These are phyloP conservation scores for Agonum fuliginosum DNA, from an alignment of 2,888 invertebrate species.

Conservation along the genomic window DNA sequence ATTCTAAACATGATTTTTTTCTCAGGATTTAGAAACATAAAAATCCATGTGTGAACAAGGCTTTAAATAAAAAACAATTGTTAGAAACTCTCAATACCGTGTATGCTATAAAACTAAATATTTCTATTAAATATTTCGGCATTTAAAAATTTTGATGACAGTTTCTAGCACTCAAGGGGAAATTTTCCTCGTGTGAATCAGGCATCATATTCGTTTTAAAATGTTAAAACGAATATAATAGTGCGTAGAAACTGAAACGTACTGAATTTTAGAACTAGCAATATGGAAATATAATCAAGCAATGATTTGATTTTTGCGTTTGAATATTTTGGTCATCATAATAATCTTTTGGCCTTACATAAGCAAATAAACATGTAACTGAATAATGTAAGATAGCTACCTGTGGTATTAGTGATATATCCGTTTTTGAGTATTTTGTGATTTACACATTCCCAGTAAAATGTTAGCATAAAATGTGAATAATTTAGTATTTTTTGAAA, in stretches of 20 bases:
- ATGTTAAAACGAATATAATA: background rate
- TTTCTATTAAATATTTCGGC: too few relatives aligned
- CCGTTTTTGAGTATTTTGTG: slow-evolving; percentile 27
- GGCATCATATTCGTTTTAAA: too few relatives aligned
- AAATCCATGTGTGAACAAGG: too few relatives aligned
- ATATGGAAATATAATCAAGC: background rate
- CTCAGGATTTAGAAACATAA: too few relatives aligned
- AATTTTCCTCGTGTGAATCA: too few relatives aligned
- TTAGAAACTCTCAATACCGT: too few relatives aligned
- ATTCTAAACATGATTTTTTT: too few relatives aligned
- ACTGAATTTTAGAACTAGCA: slow-evolving; percentile 5
- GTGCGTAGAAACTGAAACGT: background rate
- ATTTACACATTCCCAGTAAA: slow-evolving; percentile 22
- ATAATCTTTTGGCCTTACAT: background rate
- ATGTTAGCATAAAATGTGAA: background rate
- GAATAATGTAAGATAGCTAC: slow-evolving; percentile 37
- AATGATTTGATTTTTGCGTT: background rate
- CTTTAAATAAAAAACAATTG: background rate
- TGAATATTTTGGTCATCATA: background rate
- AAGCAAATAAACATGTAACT: slow-evolving; percentile 15
- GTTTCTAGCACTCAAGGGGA: too few relatives aligned
- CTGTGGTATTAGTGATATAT: slow-evolving; percentile 48
- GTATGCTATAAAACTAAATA: too few relatives aligned
- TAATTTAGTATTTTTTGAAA: background rate
- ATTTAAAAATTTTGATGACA: too few relatives aligned